These are phyloP conservation scores for Hydropsyche tenuis DNA, from an alignment of 1,140 invertebrate species.

Conservation along the genomic window DNA sequence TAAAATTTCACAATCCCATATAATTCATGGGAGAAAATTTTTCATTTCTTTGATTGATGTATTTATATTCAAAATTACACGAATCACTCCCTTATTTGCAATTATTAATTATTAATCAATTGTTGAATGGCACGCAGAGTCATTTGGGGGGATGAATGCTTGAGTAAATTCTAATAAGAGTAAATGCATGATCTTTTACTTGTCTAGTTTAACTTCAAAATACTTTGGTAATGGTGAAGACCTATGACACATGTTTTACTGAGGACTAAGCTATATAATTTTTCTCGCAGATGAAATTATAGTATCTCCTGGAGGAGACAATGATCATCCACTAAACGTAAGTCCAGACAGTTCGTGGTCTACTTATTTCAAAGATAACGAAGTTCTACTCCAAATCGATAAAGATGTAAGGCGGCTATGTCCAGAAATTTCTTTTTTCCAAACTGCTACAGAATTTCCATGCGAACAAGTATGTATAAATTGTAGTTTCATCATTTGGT, in stretches of 20 bases:
- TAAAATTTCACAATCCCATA: too few species aligned
- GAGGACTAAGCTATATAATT: background rate
- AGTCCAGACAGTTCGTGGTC: slow-evolving; percentile 95
- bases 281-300: slow-evolving; percentile 77
- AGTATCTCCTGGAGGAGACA: slow-evolving; percentile 70
- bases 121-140: too few species aligned
- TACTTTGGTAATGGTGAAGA: background rate
- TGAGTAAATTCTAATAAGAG: background rate
- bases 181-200: background rate
- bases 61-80: too few species aligned
- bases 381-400: slow-evolving; percentile 94
- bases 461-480: slow-evolving; percentile 67
- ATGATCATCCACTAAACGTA: slow-evolving; percentile 91
- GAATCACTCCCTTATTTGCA: too few species aligned
- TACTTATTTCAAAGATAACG: slow-evolving; percentile 92
- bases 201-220: background rate
- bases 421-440: slow-evolving; percentile 97
- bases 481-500: too few species aligned
- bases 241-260: too few species aligned
- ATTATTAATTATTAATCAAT: too few species aligned
- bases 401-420: slow-evolving; percentile 95
- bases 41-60: too few species aligned
- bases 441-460: slow-evolving; percentile 88
- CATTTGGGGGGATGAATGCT: background rate
- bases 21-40: too few species aligned